Base-by-base conservation (phyloP, 2,113 vertebrate species). In the Aegithalos caudatus region DNA sequence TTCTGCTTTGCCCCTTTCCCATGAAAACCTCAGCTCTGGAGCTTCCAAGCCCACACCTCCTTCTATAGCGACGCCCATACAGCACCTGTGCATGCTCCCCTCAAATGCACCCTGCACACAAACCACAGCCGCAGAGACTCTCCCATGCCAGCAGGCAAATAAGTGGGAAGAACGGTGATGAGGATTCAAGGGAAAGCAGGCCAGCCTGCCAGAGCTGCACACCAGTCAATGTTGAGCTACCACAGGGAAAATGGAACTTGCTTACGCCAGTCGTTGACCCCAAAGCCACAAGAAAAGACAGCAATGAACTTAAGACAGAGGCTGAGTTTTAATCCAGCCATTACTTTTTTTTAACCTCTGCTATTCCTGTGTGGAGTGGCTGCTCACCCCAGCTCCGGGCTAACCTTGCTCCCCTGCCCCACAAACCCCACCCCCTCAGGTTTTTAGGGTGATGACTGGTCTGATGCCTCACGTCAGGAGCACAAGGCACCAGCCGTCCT, bases 361-460 rank as follows among this genome's bases (percentile, higher is more conserved):
- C 58, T 69, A 35, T 70, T 38, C 62, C 48, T 5, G 0, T 25
- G 35, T 4, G 4, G 33, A 82, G 48, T 0, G 0, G 54, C 51
- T 62, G 61, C 81, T 78, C 44, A 35, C 60, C n/a, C 38, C 54
- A 47, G 40, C 79, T 38, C 82, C 13, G 62, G 37, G 40, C 57
- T 69, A 73, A 29, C 51, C 37, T 45, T 19, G 13, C 12, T 33
- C 81, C 82, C 77, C n/a, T 60, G 48, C 45, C 53, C 38, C 18
- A 6, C 6, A 14, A 57, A 82, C 35, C 23, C 81, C 66, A 88
- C 5, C 1, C 1, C 53, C 37, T 53, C 78, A 35, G 27, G 28
- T 54, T 82, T 89, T 66, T 56, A 67, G 85, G 58, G 31, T 1
- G 1, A 94, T 74, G 45, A 31, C 27, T 48, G 58, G 16, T 60